phyloP scores from a whole-genome alignment of 64 coral and sea anemone genomes.

The Exaiptasia diaphana region DNA sequence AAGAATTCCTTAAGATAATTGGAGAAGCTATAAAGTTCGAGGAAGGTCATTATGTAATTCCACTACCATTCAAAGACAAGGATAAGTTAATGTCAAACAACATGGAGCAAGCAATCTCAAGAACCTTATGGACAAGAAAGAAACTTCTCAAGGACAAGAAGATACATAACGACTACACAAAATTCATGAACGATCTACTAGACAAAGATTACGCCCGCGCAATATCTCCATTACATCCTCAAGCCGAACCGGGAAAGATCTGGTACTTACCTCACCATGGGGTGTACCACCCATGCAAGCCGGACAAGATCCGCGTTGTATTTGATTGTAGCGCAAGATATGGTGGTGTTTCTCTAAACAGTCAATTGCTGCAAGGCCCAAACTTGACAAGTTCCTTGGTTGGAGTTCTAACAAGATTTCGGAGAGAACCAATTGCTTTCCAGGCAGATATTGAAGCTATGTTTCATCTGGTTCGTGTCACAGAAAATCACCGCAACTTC shows the following conservation, averaged over 20 bases:
- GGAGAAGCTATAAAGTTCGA: not conserved
- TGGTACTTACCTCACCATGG: constrained; percentile 30
- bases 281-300: not conserved
- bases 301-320: not conserved
- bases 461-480: not conserved
- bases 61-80: not conserved
- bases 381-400: not conserved
- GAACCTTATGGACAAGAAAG: constrained; percentile 13
- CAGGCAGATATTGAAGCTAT: not conserved
- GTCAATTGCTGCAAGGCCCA: constrained; percentile 6
- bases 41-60: constrained; percentile 23
- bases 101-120: constrained; percentile 1
- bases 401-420: constrained; percentile 5
- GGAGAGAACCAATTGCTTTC: not conserved
- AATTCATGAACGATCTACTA: constrained; percentile 27
- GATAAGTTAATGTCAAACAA: not conserved
- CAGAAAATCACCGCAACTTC: not conserved
- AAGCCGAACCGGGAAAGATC: not conserved
- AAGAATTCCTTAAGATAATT: not conserved
- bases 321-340: not conserved
- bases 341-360: not conserved
- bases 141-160: constrained; percentile 15
- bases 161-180: not conserved
- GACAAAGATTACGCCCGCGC: not conserved
- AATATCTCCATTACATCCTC: not conserved